Percentiles rank a stretch among this genome's conserved stretches.
These are phyloP conservation scores for Rhopalosiphum padi DNA, from an alignment of 1,140 invertebrate species.

Conservation along the genomic window DNA sequence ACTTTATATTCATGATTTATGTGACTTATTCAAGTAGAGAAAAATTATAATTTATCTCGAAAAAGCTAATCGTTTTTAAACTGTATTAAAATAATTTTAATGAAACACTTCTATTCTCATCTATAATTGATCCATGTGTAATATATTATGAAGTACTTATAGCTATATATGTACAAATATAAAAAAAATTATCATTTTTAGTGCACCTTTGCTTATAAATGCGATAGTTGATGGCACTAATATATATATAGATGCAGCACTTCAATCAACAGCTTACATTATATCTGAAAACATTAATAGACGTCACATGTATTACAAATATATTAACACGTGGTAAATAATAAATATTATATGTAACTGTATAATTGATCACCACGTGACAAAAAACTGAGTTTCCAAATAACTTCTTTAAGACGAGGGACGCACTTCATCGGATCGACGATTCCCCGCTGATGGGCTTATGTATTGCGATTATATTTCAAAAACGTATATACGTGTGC, in stretches of 20 bases:
- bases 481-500: too few species aligned
- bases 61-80: background rate
- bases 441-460: background rate
- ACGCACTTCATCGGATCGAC: background rate
- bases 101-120: background rate
- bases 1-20: background rate
- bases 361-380: background rate
- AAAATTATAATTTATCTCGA: background rate
- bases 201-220: background rate
- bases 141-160: background rate
- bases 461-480: background rate
- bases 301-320: background rate
- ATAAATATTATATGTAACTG: background rate
- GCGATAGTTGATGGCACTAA: background rate
- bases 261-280: background rate
- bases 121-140: background rate
- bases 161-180: background rate
- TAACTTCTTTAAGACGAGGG: background rate
- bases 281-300: background rate
- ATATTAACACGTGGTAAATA: background rate
- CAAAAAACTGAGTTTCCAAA: background rate
- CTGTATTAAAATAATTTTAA: background rate
- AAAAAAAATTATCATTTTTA: background rate
- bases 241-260: background rate
- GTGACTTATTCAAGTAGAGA: background rate